Evolutionary conservation across 1,140 invertebrate genomes (phyloP), one percentile per base, ranked within the genome.

Genomic region (Scaptomyza montana): DNA sequence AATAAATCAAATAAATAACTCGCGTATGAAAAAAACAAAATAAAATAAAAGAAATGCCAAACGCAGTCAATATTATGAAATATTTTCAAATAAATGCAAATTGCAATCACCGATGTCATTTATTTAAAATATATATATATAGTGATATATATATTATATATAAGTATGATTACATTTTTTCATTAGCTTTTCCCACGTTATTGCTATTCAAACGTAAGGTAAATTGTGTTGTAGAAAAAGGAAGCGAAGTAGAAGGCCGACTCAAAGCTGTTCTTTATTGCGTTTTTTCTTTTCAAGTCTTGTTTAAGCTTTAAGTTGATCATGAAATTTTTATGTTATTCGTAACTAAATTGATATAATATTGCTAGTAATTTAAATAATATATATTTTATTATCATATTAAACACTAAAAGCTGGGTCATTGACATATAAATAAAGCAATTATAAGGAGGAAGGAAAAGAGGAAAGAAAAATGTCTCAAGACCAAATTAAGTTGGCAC

Each of bases 401-500:
- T 9, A 10, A 36, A 8, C 33, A 36, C 6, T 16, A 16, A 16
- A 36, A 36, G 33, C 33, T 9, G 33, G 8, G 0, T 36, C 8
- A 25, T 7, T 9, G 2, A 36, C 33, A 36, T 36, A 1, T 8
- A 36, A 9, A 9, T 39, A 68, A 69, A 33, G 55, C 39, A 36
- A 12, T 5, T 36, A 64, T 30, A 39, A 39, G 28, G 25, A 13
- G 61, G 76, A 9, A 56, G 36, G 41, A 33, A 65, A 59, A 70
- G 56, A 72, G 30, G 43, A 3, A 33, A n/a, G 66, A 51, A 64
- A 19, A 64, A 67, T 59, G 46, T 47, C 72, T 36, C 74, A 74
- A 84, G 75, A 86, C 51, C 81, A 61, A 67, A 77, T 70, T 47
- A 78, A 75, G 62, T 86, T 57, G 61, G 30, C 57, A 16, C 46